Evolutionary conservation across 2,797 vertebrate species (phyloP).

Genomic region (Chelon auratus): DNA sequence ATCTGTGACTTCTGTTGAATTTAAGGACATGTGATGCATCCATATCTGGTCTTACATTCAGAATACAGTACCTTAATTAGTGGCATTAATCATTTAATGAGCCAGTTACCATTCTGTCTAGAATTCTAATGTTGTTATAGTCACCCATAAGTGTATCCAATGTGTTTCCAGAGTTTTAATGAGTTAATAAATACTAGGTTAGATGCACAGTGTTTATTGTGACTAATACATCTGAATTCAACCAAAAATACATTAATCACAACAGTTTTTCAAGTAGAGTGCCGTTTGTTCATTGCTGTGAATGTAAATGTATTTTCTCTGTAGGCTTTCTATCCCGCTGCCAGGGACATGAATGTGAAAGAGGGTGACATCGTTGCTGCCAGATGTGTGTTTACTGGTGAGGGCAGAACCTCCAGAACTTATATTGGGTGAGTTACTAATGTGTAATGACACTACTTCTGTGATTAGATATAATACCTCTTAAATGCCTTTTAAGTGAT

Average conservation of each 20-base stretch:
- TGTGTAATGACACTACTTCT: neutral
- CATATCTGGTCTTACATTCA: neutral
- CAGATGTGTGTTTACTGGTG: slow-evolving; percentile 94
- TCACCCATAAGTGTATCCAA: neutral
- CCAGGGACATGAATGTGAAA: slow-evolving; percentile 85
- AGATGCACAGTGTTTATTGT: neutral
- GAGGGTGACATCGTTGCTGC: slow-evolving; percentile 92
- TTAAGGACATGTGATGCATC: too few species aligned
- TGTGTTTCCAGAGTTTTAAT: neutral
- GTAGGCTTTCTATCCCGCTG: slow-evolving; percentile 94
- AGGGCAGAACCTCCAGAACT: slow-evolving; percentile 90
- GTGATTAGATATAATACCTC: neutral
- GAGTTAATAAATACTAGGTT: neutral
- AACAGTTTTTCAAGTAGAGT: neutral
- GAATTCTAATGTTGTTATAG: neutral
- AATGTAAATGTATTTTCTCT: slow-evolving; percentile 22
- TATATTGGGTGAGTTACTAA: slow-evolving; percentile 89
- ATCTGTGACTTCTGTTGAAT: too few species aligned
- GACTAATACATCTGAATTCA: neutral
- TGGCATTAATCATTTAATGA: neutral
- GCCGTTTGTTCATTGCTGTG: neutral
- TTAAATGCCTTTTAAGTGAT: neutral
- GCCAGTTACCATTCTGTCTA: neutral
- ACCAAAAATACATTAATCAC: neutral
- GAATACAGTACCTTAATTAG: neutral